Conservation (phyloP, 2,888 invertebrate species). For the Drosophila aldrichi region DNA sequence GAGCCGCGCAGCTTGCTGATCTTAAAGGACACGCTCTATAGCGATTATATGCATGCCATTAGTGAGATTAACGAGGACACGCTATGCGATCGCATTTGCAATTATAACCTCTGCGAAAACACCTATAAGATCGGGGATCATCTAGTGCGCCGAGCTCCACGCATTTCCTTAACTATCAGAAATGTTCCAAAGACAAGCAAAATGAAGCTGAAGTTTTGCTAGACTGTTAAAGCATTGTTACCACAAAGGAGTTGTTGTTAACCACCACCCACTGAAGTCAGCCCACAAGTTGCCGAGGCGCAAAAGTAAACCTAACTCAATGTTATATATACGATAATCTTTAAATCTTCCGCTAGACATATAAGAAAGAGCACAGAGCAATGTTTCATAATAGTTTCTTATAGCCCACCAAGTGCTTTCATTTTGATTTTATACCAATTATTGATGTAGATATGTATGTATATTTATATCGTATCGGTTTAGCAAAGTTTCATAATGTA, state of each 20-base stretch:
- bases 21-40: constrained; percentile 93
- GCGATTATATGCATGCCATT: constrained; percentile 94
- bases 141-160: constrained; percentile 90
- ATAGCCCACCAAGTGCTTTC: constrained; percentile 72
- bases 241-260: constrained; percentile 6
- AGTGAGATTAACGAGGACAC: constrained; percentile 89
- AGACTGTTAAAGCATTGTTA: constrained; percentile 44
- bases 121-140: constrained; percentile 87
- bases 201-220: constrained; percentile 88
- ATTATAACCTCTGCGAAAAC: constrained; percentile 88
- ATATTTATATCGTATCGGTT: not conserved
- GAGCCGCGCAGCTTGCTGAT: constrained; percentile 95
- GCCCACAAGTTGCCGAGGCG: constrained; percentile 31
- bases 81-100: constrained; percentile 87
- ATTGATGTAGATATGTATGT: constrained; percentile 17
- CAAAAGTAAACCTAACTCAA: constrained; percentile 17
- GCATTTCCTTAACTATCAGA: constrained; percentile 96
- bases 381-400: constrained; percentile 27
- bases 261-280: constrained; percentile 59
- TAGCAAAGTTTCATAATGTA: constrained; percentile 3
- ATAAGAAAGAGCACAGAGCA: constrained; percentile 54
- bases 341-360: constrained; percentile 67
- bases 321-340: constrained; percentile 18
- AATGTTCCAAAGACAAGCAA: constrained; percentile 95
- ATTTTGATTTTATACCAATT: constrained; percentile 52